Evolutionary conservation across 2,888 invertebrate genomes (phyloP).

Genomic region (Heliconius erato): DNA sequence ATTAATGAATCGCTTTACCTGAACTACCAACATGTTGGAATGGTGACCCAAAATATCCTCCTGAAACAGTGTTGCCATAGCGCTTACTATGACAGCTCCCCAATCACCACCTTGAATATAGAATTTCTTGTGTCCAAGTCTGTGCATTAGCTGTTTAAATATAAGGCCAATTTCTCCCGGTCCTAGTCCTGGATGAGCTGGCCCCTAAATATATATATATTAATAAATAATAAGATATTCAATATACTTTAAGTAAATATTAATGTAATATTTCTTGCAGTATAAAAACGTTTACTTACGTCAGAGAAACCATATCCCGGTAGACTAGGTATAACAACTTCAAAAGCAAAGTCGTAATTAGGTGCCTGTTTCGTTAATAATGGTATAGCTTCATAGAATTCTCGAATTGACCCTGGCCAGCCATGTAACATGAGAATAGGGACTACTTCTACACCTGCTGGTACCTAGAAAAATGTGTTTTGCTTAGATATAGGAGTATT

Average conservation of each 20-base stretch:
- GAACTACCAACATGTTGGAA: slow-evolving; percentile 86
- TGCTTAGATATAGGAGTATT: no score
- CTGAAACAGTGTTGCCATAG: slow-evolving; percentile 78
- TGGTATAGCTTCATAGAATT: slow-evolving; percentile 91
- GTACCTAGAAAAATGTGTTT: slow-evolving; percentile 59
- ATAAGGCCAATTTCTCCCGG: slow-evolving; percentile 83
- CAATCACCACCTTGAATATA: slow-evolving; percentile 92
- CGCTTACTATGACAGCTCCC: slow-evolving; percentile 86
- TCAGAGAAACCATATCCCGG: slow-evolving; percentile 83
- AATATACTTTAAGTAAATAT: no score
- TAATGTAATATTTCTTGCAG: background rate
- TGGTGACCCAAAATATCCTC: slow-evolving; percentile 82
- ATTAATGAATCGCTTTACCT: slow-evolving; percentile 52
- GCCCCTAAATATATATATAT: slow-evolving; percentile 60
- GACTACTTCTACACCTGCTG: slow-evolving; percentile 74
- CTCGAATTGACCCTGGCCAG: slow-evolving; percentile 93
- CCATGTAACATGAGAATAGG: slow-evolving; percentile 92
- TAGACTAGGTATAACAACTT: slow-evolving; percentile 86
- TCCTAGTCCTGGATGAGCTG: slow-evolving; percentile 82
- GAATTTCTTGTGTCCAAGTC: slow-evolving; percentile 87
- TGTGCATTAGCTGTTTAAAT: slow-evolving; percentile 89
- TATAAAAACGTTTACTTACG: slow-evolving; percentile 58
- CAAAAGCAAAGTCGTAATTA: slow-evolving; percentile 86
- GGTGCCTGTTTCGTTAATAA: slow-evolving; percentile 84
- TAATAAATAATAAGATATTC: no score